These are phyloP conservation scores for Tetragnatha montana DNA, from an alignment of 2,888 invertebrate genomes.

Conservation along the genomic window DNA sequence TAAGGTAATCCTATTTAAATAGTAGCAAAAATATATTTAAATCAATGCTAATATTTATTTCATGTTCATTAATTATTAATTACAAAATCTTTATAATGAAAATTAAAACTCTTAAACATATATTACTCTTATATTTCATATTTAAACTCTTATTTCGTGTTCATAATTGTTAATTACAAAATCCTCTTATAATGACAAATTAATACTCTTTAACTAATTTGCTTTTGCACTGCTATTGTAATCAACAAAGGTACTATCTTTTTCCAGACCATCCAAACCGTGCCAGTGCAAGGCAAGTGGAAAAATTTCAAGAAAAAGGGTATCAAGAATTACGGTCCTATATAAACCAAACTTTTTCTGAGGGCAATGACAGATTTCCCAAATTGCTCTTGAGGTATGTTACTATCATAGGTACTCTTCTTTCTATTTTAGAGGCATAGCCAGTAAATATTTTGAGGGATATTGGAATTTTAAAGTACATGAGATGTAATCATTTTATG, in stretches of 20 bases:
- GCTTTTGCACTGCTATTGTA: not conserved
- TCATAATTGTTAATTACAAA: no score
- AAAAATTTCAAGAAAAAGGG: constrained; percentile 81
- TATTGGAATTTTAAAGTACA: no score
- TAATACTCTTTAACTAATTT: not conserved
- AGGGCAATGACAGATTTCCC: constrained; percentile 79
- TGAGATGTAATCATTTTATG: no score
- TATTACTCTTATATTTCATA: no score
- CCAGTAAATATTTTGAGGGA: no score
- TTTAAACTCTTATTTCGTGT: no score
- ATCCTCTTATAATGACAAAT: not conserved
- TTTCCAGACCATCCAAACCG: constrained; percentile 79
- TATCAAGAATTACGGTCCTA: constrained; percentile 80
- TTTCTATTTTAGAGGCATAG: no score
- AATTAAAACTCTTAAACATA: not conserved
- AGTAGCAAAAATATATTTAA: no score
- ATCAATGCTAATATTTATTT: no score
- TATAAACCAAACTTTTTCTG: constrained; percentile 77
- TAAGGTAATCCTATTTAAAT: no score
- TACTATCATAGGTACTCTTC: no score
- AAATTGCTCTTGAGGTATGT: constrained; percentile 75
- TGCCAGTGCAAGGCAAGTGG: constrained; percentile 78
- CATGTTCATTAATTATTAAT: no score
- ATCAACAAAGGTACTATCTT: not conserved
- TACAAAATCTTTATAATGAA: not conserved